Evolutionary conservation across 2,888 invertebrate species (phyloP), one percentile per base, ranked within the genome.

Genomic region (Spisula subtruncata): DNA sequence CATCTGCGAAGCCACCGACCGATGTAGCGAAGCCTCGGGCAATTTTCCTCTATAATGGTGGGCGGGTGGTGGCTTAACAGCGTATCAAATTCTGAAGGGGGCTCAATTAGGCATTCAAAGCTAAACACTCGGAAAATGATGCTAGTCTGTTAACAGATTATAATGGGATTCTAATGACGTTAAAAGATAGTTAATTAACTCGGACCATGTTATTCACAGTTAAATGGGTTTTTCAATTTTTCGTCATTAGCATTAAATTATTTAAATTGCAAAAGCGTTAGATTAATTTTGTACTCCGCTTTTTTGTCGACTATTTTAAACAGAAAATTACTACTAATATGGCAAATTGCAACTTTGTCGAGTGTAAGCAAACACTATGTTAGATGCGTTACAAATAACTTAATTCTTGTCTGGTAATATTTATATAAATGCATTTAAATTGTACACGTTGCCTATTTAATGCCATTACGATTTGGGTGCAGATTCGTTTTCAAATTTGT

Each of bases 81-180:
- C 56, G 80, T 87, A 91, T 89, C 83, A 84, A 66, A 85, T 87
- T 83, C 85, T 56, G 82, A 88, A 88, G 83, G 35, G 25, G 80
- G 56, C 81, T 56, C 89, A 87, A 92, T 91, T 91, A 91, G 75
- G 46, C 81, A 79, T 87, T 91, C 87, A 92, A 87, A 90, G 84
- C 87, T 84, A 91, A 92, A 91, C 90, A 91, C 79, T 89, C 83
- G 86, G 90, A 92, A 92, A 91, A 91, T 91, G 88, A 87, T 82
- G 87, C 81, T 48, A 75, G 71, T 85, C 85, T 85, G 83, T 79
- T 90, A 83, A 90, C 81, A 90, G 87, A 41, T 75, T 81, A 81
- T 91, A 91, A 92, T 91, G 89, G 84, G 88, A 14, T 83, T 87
- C 79, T 83, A 92, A 89, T 86, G 92, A 86, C 81, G 83, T 88